These are phyloP conservation scores for Pseudomyrmex sp. DNA, from an alignment of 1,140 invertebrate species.

Conservation along the genomic window DNA sequence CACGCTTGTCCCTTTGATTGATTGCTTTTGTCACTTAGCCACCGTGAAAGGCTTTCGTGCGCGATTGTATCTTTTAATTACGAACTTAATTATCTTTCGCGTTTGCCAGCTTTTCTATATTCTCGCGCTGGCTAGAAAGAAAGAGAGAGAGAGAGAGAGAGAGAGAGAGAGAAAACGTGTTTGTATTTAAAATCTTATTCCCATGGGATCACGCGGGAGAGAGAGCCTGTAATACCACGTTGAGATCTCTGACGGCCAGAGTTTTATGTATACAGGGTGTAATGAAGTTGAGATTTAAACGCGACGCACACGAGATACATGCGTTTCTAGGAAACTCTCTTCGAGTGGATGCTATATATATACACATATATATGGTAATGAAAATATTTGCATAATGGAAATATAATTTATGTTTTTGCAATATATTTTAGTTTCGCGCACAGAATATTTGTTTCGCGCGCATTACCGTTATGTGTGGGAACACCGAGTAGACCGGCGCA, in stretches of 20 bases:
- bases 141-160: neutral
- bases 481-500: constrained; percentile 59
- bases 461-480: constrained; percentile 48
- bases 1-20: constrained; percentile 78
- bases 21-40: constrained; percentile 81
- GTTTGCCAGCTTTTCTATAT: constrained; percentile 51
- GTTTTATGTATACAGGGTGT: constrained; percentile 59
- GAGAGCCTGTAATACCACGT: constrained; percentile 44
- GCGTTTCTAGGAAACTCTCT: neutral
- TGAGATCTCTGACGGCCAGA: constrained; percentile 39
- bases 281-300: constrained; percentile 16
- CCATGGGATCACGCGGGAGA: constrained; percentile 61
- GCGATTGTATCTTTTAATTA: constrained; percentile 79
- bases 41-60: constrained; percentile 69
- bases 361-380: no score
- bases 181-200: constrained; percentile 76
- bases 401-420: neutral
- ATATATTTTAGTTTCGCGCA: constrained; percentile 6
- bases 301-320: neutral
- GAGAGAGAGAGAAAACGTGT: neutral
- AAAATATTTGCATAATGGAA: no score
- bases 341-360: no score
- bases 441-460: constrained; percentile 21
- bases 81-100: constrained; percentile 76
- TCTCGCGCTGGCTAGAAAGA: neutral